Evolutionary conservation across 1,140 invertebrate species (phyloP), one percentile per base, ranked within the genome.

Genomic region (Panagrolaimus sp.): DNA sequence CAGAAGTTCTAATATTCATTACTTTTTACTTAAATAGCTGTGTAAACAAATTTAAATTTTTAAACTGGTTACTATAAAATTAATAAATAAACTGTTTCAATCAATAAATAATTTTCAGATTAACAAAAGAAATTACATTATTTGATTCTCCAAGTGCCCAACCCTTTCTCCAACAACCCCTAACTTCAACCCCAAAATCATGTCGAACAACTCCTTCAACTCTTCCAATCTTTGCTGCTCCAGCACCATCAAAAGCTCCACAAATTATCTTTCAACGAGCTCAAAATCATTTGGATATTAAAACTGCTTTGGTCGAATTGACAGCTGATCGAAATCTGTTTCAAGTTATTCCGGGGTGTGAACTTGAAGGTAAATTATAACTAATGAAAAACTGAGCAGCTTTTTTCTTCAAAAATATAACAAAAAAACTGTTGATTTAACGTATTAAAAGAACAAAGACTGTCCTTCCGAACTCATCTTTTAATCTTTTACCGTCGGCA

Each of bases 191-290:
- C 12, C 52, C 55, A 12, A 12, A 48, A 63, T 43, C 38, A 43
- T 24, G 52, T 26, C 32, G 32, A 38, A 26, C 21, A 45, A 32
- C 55, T 43, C 17, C 58, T 86, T 65, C 71, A 88, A 87, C 77
- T 87, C 86, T 62, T 87, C 88, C 81, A 87, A 83, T 12, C 84
- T 85, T 73, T 68, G 71, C 70, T 6, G 45, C 15, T 4, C 17
- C 65, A 15, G n/a, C 28, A 83, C 84, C 65, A 84, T 84, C 24
- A 82, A 85, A 32, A 79, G 80, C 63, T 84, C 70, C 68, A 12
- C 67, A 58, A 28, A 71, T 78, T 47, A 72, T 73, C 47, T 71
- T 73, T 43, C 71, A 76, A 62, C 63, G 73, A 17, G 67, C 55
- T n/a, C 26, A 63, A 15, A 67, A 45, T 45, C 15, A 47, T 32